Conservation (phyloP, 2,113 vertebrate species). For the Chascanopsetta lugubris region DNA sequence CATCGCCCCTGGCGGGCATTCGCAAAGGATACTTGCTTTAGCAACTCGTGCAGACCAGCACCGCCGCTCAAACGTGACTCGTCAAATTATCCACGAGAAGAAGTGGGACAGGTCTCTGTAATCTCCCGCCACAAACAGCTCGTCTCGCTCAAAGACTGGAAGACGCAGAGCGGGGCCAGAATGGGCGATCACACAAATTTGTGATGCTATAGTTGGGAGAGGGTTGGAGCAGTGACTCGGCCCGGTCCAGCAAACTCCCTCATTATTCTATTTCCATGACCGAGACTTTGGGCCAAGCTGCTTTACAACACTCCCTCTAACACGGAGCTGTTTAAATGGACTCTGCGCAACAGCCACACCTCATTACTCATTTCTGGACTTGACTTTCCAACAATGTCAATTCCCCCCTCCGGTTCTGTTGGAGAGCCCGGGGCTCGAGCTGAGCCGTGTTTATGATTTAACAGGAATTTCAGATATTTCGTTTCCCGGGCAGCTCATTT, state of each 20-base stretch:
- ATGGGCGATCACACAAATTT: conserved; percentile 10
- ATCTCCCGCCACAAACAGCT: conserved; percentile 42
- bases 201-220: conserved; percentile 49
- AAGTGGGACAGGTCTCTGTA: conserved; percentile 43
- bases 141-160: conserved; percentile 28
- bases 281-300: conserved; percentile 46
- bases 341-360: conserved; percentile 48
- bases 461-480: conserved; percentile 58
- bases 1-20: conserved; percentile 53
- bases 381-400: conserved; percentile 69
- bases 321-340: conserved; percentile 43
- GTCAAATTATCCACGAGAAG: conserved; percentile 50
- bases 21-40: conserved; percentile 42
- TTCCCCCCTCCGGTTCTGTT: conserved; percentile 41
- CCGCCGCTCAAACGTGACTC: conserved; percentile 61
- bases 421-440: conserved; percentile 32
- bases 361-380: conserved; percentile 62
- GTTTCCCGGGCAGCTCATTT: conserved; percentile 28
- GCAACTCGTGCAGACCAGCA: conserved; percentile 21
- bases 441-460: conserved; percentile 33
- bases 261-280: conserved; percentile 56
- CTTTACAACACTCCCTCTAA: conserved; percentile 35
- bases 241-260: conserved; percentile 28
- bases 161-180: conserved; percentile 16
- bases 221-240: conserved; percentile 33